Conservation (phyloP, 2,888 invertebrate species). For the Drosophila anceps region DNA sequence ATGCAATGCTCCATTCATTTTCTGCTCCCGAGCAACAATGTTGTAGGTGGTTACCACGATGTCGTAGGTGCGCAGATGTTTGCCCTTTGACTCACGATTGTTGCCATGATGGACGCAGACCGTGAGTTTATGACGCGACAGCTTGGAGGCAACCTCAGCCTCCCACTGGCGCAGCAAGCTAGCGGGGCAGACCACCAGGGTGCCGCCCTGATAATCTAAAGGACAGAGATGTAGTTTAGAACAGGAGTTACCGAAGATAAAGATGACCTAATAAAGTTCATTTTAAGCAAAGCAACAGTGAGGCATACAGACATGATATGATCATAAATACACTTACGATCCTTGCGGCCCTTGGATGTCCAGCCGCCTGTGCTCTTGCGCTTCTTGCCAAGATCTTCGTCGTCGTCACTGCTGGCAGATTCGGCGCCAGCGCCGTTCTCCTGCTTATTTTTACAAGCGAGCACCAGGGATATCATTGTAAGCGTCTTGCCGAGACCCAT, state of each 20-base stretch:
- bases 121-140: slow-evolving; percentile 87
- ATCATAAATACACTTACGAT: slow-evolving; percentile 60
- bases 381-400: slow-evolving; percentile 40
- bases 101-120: slow-evolving; percentile 93
- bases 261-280: no score
- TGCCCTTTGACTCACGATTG: slow-evolving; percentile 88
- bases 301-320: no score
- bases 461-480: slow-evolving; percentile 91
- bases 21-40: slow-evolving; percentile 88
- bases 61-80: slow-evolving; percentile 89
- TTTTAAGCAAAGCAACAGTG: no score
- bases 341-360: slow-evolving; percentile 81
- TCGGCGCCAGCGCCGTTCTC: slow-evolving; percentile 56
- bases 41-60: slow-evolving; percentile 96
- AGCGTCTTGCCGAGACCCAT: slow-evolving; percentile 89
- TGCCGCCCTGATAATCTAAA: slow-evolving; percentile 88
- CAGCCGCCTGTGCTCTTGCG: slow-evolving; percentile 56
- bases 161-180: slow-evolving; percentile 97
- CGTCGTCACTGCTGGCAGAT: slow-evolving; percentile 65
- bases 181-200: slow-evolving; percentile 96
- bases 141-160: slow-evolving; percentile 89
- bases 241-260: not conserved
- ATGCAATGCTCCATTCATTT: slow-evolving; percentile 88
- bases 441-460: slow-evolving; percentile 86
- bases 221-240: not conserved